A percentile compares a stretch with the other conserved stretches of the same genome.
These are phyloP conservation scores for Steatocranus sp. DNA, from an alignment of 2,797 vertebrate species.

Conservation along the genomic window DNA sequence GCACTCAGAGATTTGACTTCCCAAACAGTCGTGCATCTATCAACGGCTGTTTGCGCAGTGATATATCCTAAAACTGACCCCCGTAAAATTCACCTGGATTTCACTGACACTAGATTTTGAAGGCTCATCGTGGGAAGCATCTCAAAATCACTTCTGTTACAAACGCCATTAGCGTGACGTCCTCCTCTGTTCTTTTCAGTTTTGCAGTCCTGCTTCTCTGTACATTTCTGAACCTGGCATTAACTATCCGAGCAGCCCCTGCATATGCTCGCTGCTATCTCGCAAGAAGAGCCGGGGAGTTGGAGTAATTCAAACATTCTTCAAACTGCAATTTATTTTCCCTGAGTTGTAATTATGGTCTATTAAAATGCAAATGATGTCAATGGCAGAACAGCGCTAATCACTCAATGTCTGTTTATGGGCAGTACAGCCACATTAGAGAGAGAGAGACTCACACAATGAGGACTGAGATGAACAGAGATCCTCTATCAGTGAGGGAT, in stretches of 20 bases:
- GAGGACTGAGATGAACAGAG: constrained; percentile 51
- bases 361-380: constrained; percentile 83
- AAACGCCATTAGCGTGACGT: neutral
- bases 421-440: constrained; percentile 66
- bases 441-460: constrained; percentile 39
- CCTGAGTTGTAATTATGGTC: constrained; percentile 78
- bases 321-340: constrained; percentile 79
- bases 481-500: constrained; percentile 51
- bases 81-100: neutral
- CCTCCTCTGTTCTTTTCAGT: neutral
- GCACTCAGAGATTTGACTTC: constrained; percentile 20
- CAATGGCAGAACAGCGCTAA: constrained; percentile 73
- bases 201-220: constrained; percentile 2
- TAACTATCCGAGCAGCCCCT: constrained; percentile 48
- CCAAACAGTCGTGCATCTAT: neutral
- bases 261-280: constrained; percentile 65
- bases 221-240: constrained; percentile 43
- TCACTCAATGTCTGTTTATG: constrained; percentile 75
- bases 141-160: constrained; percentile 3
- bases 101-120: neutral
- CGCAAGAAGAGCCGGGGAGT: constrained; percentile 51
- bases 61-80: neutral
- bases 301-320: constrained; percentile 74
- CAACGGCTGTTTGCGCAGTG: neutral
- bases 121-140: neutral